phyloP scores from a whole-genome alignment of 2,113 vertebrate genomes.

The Chloroceryle aenea region DNA sequence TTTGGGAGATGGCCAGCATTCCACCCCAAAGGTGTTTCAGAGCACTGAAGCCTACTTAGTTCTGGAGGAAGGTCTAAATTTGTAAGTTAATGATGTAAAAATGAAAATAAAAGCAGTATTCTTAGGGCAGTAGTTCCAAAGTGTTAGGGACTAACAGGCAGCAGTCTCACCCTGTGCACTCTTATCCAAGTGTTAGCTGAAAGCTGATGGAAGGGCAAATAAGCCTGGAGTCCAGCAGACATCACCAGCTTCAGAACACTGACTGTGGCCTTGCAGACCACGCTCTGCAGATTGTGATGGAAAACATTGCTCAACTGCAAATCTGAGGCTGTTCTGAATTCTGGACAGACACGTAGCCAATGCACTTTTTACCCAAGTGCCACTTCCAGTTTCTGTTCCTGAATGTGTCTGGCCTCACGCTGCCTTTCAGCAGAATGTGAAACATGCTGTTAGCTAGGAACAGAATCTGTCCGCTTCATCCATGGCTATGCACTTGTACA shows the following conservation, averaged over 20 bases:
- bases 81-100: neutral
- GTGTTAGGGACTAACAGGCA: neutral
- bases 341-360: neutral
- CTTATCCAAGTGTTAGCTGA: neutral
- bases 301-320: neutral
- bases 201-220: neutral
- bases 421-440: neutral
- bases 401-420: neutral
- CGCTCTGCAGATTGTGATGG: rapidly evolving
- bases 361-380: neutral
- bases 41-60: neutral
- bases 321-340: neutral
- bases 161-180: rapidly evolving
- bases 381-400: neutral
- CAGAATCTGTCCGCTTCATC: neutral
- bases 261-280: neutral
- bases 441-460: neutral
- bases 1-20: neutral
- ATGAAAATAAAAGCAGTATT: neutral
- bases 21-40: neutral
- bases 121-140: neutral
- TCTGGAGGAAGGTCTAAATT: neutral
- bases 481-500: neutral
- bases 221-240: neutral
- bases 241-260: neutral